A percentile compares a stretch with the other conserved stretches of the same genome.
phyloP scores from a whole-genome alignment of 1,140 invertebrate genomes.

The Atopsyche davidsoni region DNA sequence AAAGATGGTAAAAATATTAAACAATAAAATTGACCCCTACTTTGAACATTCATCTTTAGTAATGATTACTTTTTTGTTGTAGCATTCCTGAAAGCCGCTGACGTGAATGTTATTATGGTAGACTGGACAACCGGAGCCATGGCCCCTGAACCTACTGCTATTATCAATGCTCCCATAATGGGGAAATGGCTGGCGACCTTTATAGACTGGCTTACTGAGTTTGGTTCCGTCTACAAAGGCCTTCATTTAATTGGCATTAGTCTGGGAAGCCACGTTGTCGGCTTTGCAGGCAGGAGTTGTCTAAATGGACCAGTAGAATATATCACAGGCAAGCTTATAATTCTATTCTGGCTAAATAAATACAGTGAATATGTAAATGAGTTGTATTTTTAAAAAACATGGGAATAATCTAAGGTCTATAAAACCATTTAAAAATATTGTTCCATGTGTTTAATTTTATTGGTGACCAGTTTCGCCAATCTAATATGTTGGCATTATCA shows the following conservation, averaged over 20 bases:
- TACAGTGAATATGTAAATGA: background rate
- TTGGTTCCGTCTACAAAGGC: slow-evolving; percentile 39
- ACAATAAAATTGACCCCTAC: too few species aligned
- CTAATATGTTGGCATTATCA: too few species aligned
- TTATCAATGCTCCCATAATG: slow-evolving; percentile 36
- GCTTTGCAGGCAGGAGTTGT: slow-evolving; percentile 56
- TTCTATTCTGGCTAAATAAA: background rate
- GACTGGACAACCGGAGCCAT: slow-evolving; percentile 21
- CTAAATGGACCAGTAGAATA: slow-evolving; percentile 10
- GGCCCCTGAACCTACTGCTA: slow-evolving; percentile 35
- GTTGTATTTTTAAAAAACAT: background rate
- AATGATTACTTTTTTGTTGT: slow-evolving; percentile 12
- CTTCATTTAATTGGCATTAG: slow-evolving; percentile 85
- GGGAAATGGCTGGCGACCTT: slow-evolving; percentile 46
- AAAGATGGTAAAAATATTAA: slow-evolving; percentile 7
- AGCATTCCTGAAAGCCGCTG: slow-evolving; percentile 36
- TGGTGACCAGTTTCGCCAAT: too few species aligned
- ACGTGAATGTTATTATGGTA: slow-evolving; percentile 30
- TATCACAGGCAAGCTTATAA: slow-evolving; percentile 13
- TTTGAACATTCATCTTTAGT: too few species aligned
- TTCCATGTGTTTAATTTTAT: too few species aligned
- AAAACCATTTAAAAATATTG: background rate
- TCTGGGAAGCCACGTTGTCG: slow-evolving; percentile 82
- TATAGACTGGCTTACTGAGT: slow-evolving; percentile 22
- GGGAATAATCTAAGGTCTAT: background rate